Evolutionary conservation across 2,113 vertebrate species (phyloP).

Genomic region (Monopterus albus): DNA sequence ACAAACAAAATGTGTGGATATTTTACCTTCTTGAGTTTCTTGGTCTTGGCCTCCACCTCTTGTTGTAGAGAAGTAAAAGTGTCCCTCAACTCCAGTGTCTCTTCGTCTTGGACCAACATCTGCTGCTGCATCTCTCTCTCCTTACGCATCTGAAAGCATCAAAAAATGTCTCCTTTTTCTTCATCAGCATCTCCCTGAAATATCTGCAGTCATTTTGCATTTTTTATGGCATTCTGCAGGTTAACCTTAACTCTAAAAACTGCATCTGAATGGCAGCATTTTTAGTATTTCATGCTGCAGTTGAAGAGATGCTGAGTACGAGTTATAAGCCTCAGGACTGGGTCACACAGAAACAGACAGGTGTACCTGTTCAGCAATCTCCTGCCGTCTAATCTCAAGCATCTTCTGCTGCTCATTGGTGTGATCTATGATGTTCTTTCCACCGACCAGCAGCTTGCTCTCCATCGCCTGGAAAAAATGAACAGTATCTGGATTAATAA

Average conservation of each 20-base stretch:
- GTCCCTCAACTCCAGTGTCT: constrained; percentile 94
- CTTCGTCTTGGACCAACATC: constrained; percentile 91
- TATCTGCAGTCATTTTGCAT: not conserved
- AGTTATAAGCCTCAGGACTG: too few relatives aligned
- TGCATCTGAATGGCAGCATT: too few relatives aligned
- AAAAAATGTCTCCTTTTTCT: not conserved
- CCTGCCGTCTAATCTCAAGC: constrained; percentile 92
- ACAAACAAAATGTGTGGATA: not conserved
- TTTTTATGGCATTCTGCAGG: not conserved
- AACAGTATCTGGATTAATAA: not conserved
- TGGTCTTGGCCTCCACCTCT: constrained; percentile 98
- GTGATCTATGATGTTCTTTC: constrained; percentile 96
- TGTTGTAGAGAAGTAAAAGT: constrained; percentile 96
- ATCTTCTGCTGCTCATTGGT: constrained; percentile 98
- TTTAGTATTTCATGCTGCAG: not conserved
- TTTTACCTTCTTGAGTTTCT: constrained; percentile 97
- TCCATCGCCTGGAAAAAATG: constrained; percentile 87
- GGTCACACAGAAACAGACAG: not conserved
- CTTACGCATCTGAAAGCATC: constrained; percentile 83
- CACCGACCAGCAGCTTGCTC: constrained; percentile 95
- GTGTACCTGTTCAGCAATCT: constrained; percentile 94
- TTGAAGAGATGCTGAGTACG: too few relatives aligned
- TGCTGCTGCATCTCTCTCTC: constrained; percentile 97
- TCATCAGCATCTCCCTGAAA: not conserved
- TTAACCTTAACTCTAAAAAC: too few relatives aligned